Conservation (phyloP, 2,888 invertebrate species). For the Cybosia mesomella region DNA sequence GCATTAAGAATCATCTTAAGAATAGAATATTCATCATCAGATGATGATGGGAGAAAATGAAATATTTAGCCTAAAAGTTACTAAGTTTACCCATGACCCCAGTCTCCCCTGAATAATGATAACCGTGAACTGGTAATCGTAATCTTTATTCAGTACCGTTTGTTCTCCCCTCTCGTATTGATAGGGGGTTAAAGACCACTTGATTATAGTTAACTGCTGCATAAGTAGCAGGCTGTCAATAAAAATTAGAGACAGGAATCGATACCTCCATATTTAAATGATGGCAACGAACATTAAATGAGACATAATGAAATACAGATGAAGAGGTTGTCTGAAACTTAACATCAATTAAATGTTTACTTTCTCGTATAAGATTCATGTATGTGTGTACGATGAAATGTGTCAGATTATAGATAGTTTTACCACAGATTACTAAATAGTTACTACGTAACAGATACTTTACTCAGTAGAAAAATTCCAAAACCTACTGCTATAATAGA, state of each 20-base stretch:
- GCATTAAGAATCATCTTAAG: too few species aligned
- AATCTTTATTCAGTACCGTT: background rate
- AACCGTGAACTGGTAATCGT: background rate
- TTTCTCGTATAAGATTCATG: background rate
- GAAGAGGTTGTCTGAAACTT: conserved; percentile 6
- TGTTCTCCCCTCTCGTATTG: background rate
- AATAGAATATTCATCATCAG: too few species aligned
- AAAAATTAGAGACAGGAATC: background rate
- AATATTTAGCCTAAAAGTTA: background rate
- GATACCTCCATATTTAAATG: background rate
- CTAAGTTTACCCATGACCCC: background rate
- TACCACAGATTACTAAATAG: too few species aligned
- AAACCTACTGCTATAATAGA: too few species aligned
- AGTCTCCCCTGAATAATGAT: background rate
- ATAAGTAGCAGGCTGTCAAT: too few species aligned
- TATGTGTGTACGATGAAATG: background rate
- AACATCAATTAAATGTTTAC: background rate
- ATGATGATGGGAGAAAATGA: too few species aligned
- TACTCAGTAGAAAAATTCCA: too few species aligned
- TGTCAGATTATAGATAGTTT: background rate
- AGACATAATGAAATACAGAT: background rate
- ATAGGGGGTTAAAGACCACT: background rate
- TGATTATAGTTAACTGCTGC: conserved; percentile 5
- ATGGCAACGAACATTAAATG: background rate
- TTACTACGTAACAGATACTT: too few species aligned